phyloP scores from a whole-genome alignment of 1,140 invertebrate genomes.

The Leptinotarsa lineolata region DNA sequence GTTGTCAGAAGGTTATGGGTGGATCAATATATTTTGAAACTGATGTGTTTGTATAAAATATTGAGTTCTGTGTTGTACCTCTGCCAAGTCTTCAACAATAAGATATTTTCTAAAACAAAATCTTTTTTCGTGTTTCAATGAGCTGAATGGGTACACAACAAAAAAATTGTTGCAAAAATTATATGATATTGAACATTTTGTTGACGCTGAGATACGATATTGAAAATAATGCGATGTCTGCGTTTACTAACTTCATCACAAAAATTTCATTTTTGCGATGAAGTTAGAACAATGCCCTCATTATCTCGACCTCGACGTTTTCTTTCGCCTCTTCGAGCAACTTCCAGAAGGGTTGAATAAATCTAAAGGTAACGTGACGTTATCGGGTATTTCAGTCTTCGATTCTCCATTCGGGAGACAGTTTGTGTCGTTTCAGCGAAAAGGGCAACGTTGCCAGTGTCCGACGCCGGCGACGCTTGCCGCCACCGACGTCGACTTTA shows the following conservation, averaged over 20 bases:
- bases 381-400: slow-evolving; percentile 47
- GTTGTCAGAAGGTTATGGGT: no score
- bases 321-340: slow-evolving; percentile 9
- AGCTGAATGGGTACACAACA: no score
- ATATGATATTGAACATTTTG: no score
- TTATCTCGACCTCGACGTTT: slow-evolving; percentile 14
- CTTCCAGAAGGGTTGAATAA: slow-evolving; percentile 48
- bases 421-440: slow-evolving; percentile 51
- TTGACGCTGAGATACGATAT: no score
- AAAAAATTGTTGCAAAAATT: no score
- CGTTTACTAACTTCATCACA: neutral
- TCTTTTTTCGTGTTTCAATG: no score
- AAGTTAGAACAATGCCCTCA: neutral
- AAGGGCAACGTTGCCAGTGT: slow-evolving; percentile 39
- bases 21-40: no score
- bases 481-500: slow-evolving; percentile 24
- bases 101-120: no score
- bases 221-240: no score
- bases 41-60: no score
- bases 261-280: neutral
- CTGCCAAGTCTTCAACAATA: no score
- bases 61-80: no score
- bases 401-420: slow-evolving; percentile 47
- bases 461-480: slow-evolving; percentile 10
- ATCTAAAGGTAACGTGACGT: slow-evolving; percentile 53